Evolutionary conservation across 1,140 invertebrate genomes (phyloP).

Genomic region (Drosophila bocqueti): DNA sequence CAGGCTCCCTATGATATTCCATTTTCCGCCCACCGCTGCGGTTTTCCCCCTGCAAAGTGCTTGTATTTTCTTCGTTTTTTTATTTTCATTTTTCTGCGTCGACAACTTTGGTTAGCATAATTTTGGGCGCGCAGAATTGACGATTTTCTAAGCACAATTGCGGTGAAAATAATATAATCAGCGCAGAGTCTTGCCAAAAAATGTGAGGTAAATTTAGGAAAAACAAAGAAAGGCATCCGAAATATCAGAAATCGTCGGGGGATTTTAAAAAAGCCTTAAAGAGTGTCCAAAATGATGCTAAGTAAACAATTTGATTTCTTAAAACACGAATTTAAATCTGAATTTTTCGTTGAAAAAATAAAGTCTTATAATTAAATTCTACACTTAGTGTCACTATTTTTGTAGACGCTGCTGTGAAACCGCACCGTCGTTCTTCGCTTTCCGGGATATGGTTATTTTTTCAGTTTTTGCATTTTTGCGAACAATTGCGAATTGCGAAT

Average conservation of each 20-base stretch:
- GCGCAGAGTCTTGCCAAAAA: background rate
- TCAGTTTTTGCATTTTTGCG: slow-evolving; percentile 46
- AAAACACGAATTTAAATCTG: no score
- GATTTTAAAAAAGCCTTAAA: no score
- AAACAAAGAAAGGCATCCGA: no score
- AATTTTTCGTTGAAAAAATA: no score
- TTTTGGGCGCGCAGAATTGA: slow-evolving; percentile 52
- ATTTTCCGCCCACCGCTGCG: slow-evolving; percentile 23
- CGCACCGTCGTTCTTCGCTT: slow-evolving; percentile 16
- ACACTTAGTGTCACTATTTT: background rate
- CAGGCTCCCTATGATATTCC: slow-evolving; percentile 1
- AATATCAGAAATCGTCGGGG: no score
- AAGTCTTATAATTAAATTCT: background rate
- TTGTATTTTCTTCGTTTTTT: slow-evolving; percentile 12
- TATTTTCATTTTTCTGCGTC: slow-evolving; percentile 39
- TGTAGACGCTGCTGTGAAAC: slow-evolving; percentile 12
- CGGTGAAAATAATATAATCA: background rate
- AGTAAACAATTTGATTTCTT: no score
- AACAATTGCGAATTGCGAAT: slow-evolving; percentile 60
- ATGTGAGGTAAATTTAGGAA: background rate
- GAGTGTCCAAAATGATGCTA: no score
- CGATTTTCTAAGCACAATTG: slow-evolving; percentile 26
- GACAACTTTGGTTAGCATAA: slow-evolving; percentile 79
- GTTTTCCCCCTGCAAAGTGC: slow-evolving; percentile 24
- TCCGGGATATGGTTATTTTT: slow-evolving; percentile 45